These are phyloP conservation scores for Dermolepida albohirtum DNA, from an alignment of 2,888 invertebrate species.

Conservation along the genomic window DNA sequence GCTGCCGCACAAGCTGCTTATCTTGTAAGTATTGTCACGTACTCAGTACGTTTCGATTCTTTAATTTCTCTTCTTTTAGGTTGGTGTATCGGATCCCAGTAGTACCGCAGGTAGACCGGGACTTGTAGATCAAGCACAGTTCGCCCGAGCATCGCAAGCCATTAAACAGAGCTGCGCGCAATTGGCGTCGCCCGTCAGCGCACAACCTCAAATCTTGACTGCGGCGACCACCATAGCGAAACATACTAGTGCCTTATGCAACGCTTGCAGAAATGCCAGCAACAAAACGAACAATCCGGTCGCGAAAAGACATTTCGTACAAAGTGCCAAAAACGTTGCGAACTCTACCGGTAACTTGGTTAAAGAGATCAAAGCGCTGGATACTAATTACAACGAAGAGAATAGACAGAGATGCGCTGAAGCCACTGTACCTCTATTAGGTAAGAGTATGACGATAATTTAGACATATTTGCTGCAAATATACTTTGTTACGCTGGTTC, in stretches of 20 bases:
- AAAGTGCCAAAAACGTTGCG: conserved; percentile 97
- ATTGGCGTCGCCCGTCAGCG: conserved; percentile 76
- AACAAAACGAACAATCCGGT: conserved; percentile 90
- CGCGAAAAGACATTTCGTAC: conserved; percentile 96
- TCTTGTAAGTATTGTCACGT: conserved; percentile 70
- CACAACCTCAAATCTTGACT: conserved; percentile 86
- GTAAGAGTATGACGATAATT: conserved; percentile 48
- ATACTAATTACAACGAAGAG: conserved; percentile 84
- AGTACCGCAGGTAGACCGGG: conserved; percentile 90
- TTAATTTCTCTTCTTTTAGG: conserved; percentile 61
- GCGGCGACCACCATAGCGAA: conserved; percentile 96
- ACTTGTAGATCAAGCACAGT: conserved; percentile 88
- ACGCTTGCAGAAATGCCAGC: conserved; percentile 93
- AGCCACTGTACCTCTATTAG: conserved; percentile 83
- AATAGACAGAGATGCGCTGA: conserved; percentile 79
- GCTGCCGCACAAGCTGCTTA: conserved; percentile 96
- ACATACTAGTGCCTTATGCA: conserved; percentile 95
- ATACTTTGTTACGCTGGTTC: no score
- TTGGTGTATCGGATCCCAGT: conserved; percentile 92
- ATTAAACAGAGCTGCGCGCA: conserved; percentile 90
- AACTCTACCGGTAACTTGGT: conserved; percentile 95
- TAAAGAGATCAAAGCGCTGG: conserved; percentile 91
- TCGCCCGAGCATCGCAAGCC: conserved; percentile 88
- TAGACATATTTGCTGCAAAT: no score
- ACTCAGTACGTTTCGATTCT: no score